Percentiles rank a stretch among this genome's conserved stretches.
Evolutionary conservation across 2,113 vertebrate species (phyloP).

Genomic region (Kobus ellipsiprymnus): DNA sequence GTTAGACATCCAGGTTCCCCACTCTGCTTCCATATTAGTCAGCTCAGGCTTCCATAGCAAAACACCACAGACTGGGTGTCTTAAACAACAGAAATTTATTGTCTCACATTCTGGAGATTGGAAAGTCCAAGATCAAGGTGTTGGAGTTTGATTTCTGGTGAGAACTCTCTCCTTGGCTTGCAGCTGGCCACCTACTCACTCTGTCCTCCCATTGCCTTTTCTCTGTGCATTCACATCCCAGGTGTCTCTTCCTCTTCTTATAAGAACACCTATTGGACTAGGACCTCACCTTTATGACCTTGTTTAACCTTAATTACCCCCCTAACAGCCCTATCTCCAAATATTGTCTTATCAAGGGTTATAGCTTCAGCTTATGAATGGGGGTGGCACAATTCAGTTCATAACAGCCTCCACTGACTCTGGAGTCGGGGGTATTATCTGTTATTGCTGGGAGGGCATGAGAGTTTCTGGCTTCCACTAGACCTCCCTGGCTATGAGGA

Average conservation of each 20-base stretch:
- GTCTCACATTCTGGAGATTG: not conserved
- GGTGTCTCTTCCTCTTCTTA: not conserved
- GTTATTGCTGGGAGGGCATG: not conserved
- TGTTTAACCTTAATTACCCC: not conserved
- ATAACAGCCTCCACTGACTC: not conserved
- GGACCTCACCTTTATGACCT: not conserved
- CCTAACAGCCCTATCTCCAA: not conserved
- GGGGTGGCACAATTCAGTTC: not conserved
- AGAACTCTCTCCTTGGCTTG: not conserved
- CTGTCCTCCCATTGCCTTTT: not conserved
- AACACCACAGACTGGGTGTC: not conserved
- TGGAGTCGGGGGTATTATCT: not conserved
- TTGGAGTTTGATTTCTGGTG: not conserved
- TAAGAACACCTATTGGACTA: not conserved
- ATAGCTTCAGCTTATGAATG: not conserved
- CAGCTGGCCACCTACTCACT: not conserved
- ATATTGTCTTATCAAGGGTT: not conserved
- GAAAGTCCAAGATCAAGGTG: not conserved
- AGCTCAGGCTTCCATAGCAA: not conserved
- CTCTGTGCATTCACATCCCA: not conserved
- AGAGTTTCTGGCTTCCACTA: not conserved
- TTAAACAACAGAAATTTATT: not conserved
- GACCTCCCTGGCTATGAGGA: not conserved
- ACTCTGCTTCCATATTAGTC: not conserved
- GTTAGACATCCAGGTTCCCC: not conserved